These are phyloP conservation scores for Patella depressa DNA, from an alignment of 2,888 invertebrate genomes.

Conservation along the genomic window DNA sequence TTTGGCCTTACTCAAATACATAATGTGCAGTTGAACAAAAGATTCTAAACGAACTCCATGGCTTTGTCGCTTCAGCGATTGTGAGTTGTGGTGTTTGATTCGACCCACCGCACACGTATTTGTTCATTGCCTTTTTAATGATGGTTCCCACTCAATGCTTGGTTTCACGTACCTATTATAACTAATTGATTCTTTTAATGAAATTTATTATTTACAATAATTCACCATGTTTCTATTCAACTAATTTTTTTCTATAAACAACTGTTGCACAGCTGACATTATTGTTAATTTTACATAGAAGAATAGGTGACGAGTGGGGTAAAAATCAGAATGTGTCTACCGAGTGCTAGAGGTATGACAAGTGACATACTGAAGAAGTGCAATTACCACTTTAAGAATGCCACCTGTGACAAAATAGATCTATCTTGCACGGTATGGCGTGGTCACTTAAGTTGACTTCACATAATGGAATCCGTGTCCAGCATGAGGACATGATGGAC, in stretches of 20 bases:
- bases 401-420: slow-evolving; percentile 2
- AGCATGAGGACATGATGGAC: too few relatives aligned
- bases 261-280: background rate
- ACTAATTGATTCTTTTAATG: slow-evolving; percentile 5
- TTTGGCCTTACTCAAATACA: background rate
- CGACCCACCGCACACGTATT: slow-evolving; percentile 4
- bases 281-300: background rate
- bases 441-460: too few relatives aligned
- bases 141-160: background rate
- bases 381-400: background rate
- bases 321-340: background rate
- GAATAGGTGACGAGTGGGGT: background rate
- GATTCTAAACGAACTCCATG: background rate
- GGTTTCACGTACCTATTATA: background rate
- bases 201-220: background rate
- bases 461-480: too few relatives aligned
- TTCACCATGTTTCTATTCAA: background rate
- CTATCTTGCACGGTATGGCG: background rate
- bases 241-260: background rate
- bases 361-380: background rate
- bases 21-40: slow-evolving; percentile 1
- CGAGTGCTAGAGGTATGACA: background rate
- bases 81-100: background rate
- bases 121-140: background rate
- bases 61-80: too few relatives aligned